phyloP scores from a whole-genome alignment of 2,888 invertebrate species.

The Dicycla oo region DNA sequence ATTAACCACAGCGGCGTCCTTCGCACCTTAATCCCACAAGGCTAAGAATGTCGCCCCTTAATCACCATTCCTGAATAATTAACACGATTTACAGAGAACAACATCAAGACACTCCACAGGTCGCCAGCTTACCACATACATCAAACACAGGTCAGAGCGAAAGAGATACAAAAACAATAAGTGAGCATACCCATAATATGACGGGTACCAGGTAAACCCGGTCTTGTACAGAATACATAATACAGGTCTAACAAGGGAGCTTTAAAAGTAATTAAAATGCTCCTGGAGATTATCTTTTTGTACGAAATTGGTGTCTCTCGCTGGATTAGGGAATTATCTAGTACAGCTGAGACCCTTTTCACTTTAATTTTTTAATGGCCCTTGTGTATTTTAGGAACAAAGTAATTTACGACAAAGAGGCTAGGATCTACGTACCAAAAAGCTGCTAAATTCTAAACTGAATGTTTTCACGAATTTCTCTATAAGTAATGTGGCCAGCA shows the following conservation, averaged over 20 bases:
- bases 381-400: constrained; percentile 19
- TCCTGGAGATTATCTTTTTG: constrained; percentile 59
- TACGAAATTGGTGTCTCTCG: constrained; percentile 46
- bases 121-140: constrained; percentile 42
- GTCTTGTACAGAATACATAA: constrained; percentile 71
- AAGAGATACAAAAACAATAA: constrained; percentile 41
- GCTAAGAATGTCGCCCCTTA: constrained; percentile 41
- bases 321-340: constrained; percentile 58
- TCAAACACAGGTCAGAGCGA: constrained; percentile 47
- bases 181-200: constrained; percentile 50
- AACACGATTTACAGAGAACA: constrained; percentile 48
- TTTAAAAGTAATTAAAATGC: constrained; percentile 66
- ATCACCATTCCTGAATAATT: constrained; percentile 40
- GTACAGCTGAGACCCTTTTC: constrained; percentile 44
- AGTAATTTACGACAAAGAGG: constrained; percentile 29
- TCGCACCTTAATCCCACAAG: constrained; percentile 30
- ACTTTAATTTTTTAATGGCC: constrained; percentile 39
- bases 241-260: constrained; percentile 66
- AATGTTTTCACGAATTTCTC: not conserved
- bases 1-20: constrained; percentile 9
- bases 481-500: not conserved
- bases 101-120: constrained; percentile 59
- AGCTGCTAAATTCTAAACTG: not conserved
- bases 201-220: constrained; percentile 67
- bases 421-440: not conserved